Conservation (phyloP, 2,888 invertebrate species). For the Empis stercorea region DNA sequence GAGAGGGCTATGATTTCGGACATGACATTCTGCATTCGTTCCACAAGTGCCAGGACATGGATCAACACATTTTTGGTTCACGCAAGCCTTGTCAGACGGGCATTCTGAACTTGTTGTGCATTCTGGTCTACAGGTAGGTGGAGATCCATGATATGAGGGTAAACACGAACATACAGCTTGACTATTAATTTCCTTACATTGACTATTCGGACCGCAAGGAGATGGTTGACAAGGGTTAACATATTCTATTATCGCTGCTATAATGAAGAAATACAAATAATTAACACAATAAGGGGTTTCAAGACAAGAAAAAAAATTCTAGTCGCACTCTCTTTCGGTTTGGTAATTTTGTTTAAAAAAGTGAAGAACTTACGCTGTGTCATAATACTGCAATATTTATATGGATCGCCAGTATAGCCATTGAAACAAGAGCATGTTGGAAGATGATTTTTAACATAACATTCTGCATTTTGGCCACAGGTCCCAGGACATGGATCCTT, state of each 20-base stretch:
- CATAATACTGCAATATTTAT: constrained; percentile 55
- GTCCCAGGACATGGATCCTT: constrained; percentile 68
- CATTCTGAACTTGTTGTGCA: constrained; percentile 62
- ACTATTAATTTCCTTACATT: constrained; percentile 46
- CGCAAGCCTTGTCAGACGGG: constrained; percentile 52
- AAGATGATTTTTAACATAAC: constrained; percentile 71
- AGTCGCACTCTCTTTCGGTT: too few relatives aligned
- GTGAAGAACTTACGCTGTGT: constrained; percentile 51
- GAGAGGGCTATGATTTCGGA: constrained; percentile 63
- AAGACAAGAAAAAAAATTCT: too few relatives aligned
- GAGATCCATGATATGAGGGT: constrained; percentile 47
- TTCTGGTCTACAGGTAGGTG: constrained; percentile 58
- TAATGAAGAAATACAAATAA: neutral
- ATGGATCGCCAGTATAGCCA: constrained; percentile 79
- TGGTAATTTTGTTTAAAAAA: too few relatives aligned
- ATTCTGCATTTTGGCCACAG: constrained; percentile 71
- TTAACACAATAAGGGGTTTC: too few relatives aligned
- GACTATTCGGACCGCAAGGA: constrained; percentile 53
- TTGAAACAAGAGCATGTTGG: constrained; percentile 69
- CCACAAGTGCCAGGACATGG: constrained; percentile 64
- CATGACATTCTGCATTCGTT: constrained; percentile 56
- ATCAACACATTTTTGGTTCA: constrained; percentile 54
- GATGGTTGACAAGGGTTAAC: constrained; percentile 54
- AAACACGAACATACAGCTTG: constrained; percentile 59
- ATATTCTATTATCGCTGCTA: constrained; percentile 36